Conservation (phyloP, 2,113 vertebrate genomes). For the Cichladusa arquata region DNA sequence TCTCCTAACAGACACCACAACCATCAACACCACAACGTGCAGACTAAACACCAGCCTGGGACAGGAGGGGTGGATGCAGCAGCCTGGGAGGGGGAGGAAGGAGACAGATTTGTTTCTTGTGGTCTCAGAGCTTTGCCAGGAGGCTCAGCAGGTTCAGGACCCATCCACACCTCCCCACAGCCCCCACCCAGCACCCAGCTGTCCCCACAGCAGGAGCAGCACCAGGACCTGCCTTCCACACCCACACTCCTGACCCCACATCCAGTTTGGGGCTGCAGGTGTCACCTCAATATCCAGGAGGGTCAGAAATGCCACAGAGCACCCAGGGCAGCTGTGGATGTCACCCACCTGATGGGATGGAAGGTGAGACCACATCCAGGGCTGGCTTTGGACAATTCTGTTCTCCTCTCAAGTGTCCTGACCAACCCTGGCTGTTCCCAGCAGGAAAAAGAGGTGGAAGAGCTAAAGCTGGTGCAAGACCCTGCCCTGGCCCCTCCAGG, state of each 20-base stretch:
- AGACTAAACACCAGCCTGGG: neutral
- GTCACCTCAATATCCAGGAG: neutral
- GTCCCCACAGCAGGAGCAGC: neutral
- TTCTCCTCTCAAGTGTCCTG: neutral
- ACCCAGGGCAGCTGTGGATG: neutral
- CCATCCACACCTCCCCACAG: neutral
- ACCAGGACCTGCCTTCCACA: neutral
- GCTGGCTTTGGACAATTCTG: neutral
- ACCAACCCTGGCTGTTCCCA: neutral
- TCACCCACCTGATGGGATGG: neutral
- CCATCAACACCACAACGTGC: constrained; percentile 46
- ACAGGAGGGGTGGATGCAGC: no score
- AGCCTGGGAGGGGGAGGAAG: neutral
- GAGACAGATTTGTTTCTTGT: neutral
- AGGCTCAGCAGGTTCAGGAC: neutral
- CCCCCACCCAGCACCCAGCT: neutral
- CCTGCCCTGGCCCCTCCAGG: neutral
- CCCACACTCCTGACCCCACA: neutral
- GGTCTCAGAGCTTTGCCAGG: neutral
- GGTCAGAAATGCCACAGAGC: neutral
- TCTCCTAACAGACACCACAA: constrained; percentile 33
- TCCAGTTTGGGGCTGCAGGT: neutral
- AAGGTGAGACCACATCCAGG: neutral
- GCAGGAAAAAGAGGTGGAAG: neutral
- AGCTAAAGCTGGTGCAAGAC: neutral